Base-by-base conservation (phyloP, 2,797 vertebrate genomes). In the Sardinella longiceps region DNA sequence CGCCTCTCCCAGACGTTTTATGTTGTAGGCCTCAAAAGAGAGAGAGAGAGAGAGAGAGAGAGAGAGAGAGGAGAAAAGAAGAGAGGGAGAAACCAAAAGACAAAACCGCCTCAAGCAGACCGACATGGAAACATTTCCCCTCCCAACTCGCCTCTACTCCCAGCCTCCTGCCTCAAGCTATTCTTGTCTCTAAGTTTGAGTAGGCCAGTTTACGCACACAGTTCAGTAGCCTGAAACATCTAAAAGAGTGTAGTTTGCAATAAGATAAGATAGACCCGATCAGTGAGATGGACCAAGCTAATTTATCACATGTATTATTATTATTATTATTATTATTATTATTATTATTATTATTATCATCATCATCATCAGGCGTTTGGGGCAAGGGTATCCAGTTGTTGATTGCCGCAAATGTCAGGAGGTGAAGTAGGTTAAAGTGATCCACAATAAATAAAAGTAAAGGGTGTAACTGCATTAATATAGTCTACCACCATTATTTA, bases 81-180 rank as follows among this genome's bases (percentile, higher is more conserved):
- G 56, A 80, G 74, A 50, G 28, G 30, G 58, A 70, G 84, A 82
- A 85, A 81, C 84, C 84, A 86, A 82, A 86, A 89, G 90, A 93
- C 88, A 91, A 90, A 90, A 92, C 89, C 74, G 91, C 93, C 93
- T 84, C 88, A 87, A 93, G 94, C 92, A 85, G 91, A 85, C 88
- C 85, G 81, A 85, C 89, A 89, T 88, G 89, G 90, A 88, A 91
- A 88, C 86, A 85, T 90, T 93, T 94, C 92, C 92, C 91, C 89
- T 90, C 58, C 84, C 86, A 80, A 66, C 82, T 85, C 84, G 85
- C 83, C 91, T 89, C 80, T 51, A 74, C 87, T 84, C 89, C 82
- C 86, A 86, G 83, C 14, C 70, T 82, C 85, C 80, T 81, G 80
- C 85, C 85, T 88, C 83, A 83, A 85, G 81, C 81, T 89, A 89